Percentiles rank a stretch among this genome's conserved stretches.
phyloP scores from a whole-genome alignment of 2,888 invertebrate genomes.

The Rhaphigaster nebulosa region DNA sequence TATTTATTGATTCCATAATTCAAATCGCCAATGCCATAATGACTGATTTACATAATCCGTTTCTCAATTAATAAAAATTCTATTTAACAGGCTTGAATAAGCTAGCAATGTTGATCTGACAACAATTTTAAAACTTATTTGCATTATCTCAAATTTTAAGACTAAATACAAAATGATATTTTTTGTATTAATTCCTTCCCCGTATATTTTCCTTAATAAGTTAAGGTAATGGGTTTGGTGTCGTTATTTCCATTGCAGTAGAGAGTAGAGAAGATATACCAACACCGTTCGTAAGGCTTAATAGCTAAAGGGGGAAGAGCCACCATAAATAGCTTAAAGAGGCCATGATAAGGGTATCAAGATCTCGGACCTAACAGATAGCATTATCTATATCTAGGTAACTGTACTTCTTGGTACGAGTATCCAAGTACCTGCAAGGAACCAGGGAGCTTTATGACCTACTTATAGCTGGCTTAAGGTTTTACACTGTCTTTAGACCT shows the following conservation, averaged over 20 bases:
- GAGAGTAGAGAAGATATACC: not conserved
- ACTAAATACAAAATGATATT: not conserved
- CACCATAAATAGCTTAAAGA: slow-evolving; percentile 29
- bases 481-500: not conserved
- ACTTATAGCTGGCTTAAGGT: not conserved
- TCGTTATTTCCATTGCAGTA: not conserved
- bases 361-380: slow-evolving; percentile 27
- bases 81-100: no score
- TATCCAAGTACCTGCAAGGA: not conserved
- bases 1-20: no score
- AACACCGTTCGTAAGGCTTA: slow-evolving; percentile 19
- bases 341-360: slow-evolving; percentile 17
- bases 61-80: no score
- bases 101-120: no score
- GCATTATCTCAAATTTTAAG: not conserved
- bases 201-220: not conserved
- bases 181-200: not conserved
- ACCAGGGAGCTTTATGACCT: not conserved
- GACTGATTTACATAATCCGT: no score
- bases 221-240: not conserved
- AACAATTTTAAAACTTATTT: not conserved
- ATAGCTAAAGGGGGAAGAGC: not conserved
- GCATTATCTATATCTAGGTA: not conserved
- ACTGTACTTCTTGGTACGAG: not conserved
- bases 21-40: no score